Conservation (phyloP, 2,113 vertebrate species). For the Platichthys stellatus region DNA sequence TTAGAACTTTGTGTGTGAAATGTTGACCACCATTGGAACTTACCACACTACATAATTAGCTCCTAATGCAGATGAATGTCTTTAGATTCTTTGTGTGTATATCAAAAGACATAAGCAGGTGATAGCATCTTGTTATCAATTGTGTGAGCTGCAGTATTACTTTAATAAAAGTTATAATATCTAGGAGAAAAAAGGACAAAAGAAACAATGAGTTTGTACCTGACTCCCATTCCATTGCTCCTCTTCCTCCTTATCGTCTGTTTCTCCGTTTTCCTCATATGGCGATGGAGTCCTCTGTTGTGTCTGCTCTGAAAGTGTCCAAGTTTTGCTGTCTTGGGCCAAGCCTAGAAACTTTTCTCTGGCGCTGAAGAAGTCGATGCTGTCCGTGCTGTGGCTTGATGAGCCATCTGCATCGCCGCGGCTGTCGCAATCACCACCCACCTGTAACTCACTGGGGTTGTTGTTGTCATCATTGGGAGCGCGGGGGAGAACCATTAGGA, state of each 20-base stretch:
- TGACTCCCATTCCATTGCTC: constrained; percentile 32
- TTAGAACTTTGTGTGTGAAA: no score
- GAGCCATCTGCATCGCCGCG: constrained; percentile 57
- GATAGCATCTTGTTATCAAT: no score
- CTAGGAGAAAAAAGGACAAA: no score
- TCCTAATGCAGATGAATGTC: no score
- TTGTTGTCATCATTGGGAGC: constrained; percentile 67
- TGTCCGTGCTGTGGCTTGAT: constrained; percentile 86
- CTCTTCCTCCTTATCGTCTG: constrained; percentile 73
- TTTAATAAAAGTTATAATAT: not conserved
- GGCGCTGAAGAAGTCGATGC: constrained; percentile 95
- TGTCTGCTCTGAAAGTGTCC: constrained; percentile 80
- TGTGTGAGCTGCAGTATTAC: no score
- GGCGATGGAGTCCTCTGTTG: constrained; percentile 69
- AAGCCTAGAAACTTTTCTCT: constrained; percentile 93
- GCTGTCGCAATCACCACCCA: not conserved
- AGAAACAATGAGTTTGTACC: constrained; percentile 7
- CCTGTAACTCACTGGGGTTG: constrained; percentile 45
- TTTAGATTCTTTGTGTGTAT: no score
- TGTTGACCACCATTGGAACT: no score
- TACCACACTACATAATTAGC: no score
- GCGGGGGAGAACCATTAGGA: not conserved
- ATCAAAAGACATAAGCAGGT: no score
- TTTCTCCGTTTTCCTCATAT: constrained; percentile 77
- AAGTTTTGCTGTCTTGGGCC: constrained; percentile 85